Percentiles rank a stretch among this genome's conserved stretches.
These are phyloP conservation scores for Stercorarius parasiticus DNA, from an alignment of 2,113 vertebrate genomes.

Conservation along the genomic window DNA sequence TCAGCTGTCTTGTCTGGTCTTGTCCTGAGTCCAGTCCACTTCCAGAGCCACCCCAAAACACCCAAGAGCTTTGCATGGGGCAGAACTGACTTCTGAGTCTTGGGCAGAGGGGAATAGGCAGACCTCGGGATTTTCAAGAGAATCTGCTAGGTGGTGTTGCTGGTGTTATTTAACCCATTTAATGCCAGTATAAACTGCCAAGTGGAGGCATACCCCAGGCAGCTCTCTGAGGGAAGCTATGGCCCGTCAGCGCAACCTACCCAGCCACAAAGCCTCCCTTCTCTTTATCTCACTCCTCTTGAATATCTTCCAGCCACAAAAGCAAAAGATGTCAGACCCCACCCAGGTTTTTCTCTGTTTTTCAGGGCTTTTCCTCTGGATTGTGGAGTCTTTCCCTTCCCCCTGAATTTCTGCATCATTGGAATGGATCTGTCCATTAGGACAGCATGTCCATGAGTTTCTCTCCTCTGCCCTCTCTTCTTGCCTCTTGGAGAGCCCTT, in stretches of 20 bases:
- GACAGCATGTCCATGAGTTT: rapidly evolving
- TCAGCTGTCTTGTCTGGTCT: not conserved
- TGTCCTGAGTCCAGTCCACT: not conserved
- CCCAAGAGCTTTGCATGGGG: not conserved
- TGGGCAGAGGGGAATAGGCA: not conserved
- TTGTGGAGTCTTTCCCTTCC: not conserved
- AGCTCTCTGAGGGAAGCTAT: not conserved
- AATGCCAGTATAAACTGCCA: not conserved
- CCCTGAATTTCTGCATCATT: not conserved
- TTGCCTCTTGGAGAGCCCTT: not conserved
- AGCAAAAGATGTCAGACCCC: not conserved
- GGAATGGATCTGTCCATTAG: not conserved
- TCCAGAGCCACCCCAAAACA: not conserved
- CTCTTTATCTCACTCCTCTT: not conserved
- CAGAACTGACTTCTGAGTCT: not conserved
- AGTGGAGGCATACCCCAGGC: not conserved
- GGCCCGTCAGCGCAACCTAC: not conserved
- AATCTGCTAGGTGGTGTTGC: not conserved
- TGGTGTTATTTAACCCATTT: not conserved
- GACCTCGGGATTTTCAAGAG: not conserved
- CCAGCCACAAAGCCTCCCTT: not conserved
- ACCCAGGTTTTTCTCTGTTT: not conserved
- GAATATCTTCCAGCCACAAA: not conserved
- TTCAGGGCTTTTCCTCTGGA: not conserved
- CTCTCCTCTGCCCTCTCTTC: not conserved